Evolutionary conservation across 2,797 vertebrate species (phyloP), one percentile per base, ranked within the genome.

Genomic region (Tenualosa thibaudeaui): DNA sequence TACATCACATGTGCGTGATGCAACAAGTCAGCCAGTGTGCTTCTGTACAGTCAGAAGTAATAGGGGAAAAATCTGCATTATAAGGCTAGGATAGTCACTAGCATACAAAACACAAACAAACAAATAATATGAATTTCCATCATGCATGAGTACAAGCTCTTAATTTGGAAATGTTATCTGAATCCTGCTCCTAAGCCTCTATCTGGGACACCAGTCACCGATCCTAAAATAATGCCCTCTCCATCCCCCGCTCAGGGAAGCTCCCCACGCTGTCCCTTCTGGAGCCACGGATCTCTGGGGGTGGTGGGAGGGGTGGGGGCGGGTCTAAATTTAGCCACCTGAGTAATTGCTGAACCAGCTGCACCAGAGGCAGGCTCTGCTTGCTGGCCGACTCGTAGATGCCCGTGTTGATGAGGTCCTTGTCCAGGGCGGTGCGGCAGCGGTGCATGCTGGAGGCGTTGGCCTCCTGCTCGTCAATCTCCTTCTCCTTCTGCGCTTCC

Each of bases 401-500:
- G 68, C 98, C 98, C 0, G 98, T 98, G 92, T 99, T 99, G 92
- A 99, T 99, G 81, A 99, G 96, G 88, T 99, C 98, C 95, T 99
- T 99, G 91, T 99, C 98, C 86, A 99, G 83, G 8, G 97, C 95
- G 87, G 98, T 96, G 86, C 98, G 97, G 87, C 96, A 98, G 82
- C 98, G 97, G 2, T 98, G 97, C 94, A 98, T 95, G 0, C 97
- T 96, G 15, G 98, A 98, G 9, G 97, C 97, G 58, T 97, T 98
- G 51, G 97, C 98, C 93, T 99, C 98, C 90, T 99, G 98, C 88
- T 99, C 98, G 87, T 99, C 98, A 0, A 99, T 97, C 94, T 99
- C 98, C 92, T 99, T 99, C 90, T 99, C 98, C 86, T 99, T 99
- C 92, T 99, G 98, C 3, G 98, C 98, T 93, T 99, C 98, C 89